Conservation (phyloP, 2,888 invertebrate genomes). For the Lasioglossum malachurum region DNA sequence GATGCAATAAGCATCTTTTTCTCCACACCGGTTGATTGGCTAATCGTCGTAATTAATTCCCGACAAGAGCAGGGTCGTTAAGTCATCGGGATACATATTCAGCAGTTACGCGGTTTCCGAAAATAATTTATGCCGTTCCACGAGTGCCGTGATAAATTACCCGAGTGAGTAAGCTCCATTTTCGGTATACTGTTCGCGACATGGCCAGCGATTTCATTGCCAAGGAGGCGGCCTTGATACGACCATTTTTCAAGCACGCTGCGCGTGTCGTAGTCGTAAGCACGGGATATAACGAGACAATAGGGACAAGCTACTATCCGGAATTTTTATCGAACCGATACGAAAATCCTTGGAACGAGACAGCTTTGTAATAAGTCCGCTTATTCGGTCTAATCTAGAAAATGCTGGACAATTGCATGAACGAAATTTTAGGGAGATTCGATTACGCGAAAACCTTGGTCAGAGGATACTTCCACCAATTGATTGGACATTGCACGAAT, state of each 20-base stretch:
- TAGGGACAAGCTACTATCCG: not conserved
- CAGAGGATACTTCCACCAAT: not conserved
- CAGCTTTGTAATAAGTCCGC: not conserved
- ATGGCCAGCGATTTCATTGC: slow-evolving; percentile 38
- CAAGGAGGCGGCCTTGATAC: slow-evolving; percentile 38
- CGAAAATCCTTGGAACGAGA: slow-evolving; percentile 1
- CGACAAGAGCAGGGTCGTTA: not conserved
- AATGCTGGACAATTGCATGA: not conserved
- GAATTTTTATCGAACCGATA: not conserved
- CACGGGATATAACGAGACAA: not conserved
- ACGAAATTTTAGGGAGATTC: not conserved
- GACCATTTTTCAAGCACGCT: slow-evolving; percentile 44
- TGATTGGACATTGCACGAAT: not conserved
- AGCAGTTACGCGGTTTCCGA: not conserved
- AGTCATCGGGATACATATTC: slow-evolving; percentile 32
- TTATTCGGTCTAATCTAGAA: not conserved
- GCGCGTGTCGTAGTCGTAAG: not conserved
- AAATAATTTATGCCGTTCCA: slow-evolving; percentile 34
- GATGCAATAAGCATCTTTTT: not conserved
- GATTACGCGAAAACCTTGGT: not conserved
- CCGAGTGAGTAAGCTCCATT: slow-evolving; percentile 30
- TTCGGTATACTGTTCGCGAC: slow-evolving; percentile 18
- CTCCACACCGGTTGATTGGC: not conserved
- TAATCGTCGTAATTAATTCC: slow-evolving; percentile 33
- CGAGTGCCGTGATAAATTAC: slow-evolving; percentile 33